Percentiles rank a stretch among this genome's conserved stretches.
phyloP scores from a whole-genome alignment of 2,113 vertebrate species.

The Brachypodius melanocephalos region DNA sequence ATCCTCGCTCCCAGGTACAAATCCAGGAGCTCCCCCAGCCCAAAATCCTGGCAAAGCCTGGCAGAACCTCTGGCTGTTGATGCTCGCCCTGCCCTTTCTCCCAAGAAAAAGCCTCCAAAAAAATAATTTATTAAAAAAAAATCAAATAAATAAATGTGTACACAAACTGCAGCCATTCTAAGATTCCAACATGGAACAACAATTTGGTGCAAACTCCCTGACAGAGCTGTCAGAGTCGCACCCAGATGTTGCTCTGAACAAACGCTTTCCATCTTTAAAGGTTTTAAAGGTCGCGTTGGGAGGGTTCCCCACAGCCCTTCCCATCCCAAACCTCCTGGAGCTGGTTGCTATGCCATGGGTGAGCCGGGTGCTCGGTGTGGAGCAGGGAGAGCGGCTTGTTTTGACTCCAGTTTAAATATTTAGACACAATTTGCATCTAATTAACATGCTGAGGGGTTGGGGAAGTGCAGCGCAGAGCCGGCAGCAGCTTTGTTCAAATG shows the following conservation, averaged over 20 bases:
- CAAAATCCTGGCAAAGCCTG: neutral
- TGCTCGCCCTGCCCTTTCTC: neutral
- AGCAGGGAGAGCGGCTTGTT: neutral
- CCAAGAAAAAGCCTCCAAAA: neutral
- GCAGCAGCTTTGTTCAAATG: neutral
- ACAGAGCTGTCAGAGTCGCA: neutral
- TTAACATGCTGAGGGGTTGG: neutral
- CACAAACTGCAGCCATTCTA: neutral
- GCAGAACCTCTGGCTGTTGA: neutral
- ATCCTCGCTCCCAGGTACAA: neutral
- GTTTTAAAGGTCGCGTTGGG: neutral
- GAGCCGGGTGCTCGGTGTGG: neutral
- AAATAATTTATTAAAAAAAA: no score
- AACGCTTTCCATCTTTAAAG: neutral
- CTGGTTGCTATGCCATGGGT: neutral
- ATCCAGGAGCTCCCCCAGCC: neutral
- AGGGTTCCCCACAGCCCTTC: neutral
- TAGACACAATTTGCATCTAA: conserved; percentile 13
- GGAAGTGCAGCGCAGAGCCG: neutral
- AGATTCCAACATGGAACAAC: neutral
- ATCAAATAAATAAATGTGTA: neutral
- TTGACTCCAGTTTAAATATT: conserved; percentile 28
- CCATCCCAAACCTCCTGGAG: neutral
- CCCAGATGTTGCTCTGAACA: neutral
- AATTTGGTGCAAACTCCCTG: neutral